Evolutionary conservation across 2,113 vertebrate species (phyloP), one percentile per base, ranked within the genome.

Genomic region (Carassius auratus): DNA sequence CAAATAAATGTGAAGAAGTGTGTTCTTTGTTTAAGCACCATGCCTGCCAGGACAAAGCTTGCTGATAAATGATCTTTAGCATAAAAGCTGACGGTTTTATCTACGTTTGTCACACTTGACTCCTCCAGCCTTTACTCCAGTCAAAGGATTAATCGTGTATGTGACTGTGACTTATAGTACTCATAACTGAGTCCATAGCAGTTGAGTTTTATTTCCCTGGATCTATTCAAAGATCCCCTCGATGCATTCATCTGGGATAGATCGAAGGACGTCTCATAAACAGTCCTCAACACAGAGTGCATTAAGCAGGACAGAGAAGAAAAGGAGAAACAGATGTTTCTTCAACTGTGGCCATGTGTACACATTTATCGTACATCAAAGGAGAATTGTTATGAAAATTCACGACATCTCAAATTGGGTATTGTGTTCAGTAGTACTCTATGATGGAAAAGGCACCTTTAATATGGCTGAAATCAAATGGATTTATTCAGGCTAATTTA

Each of bases 81-180:
- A 61, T 85, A 61, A 84, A 83, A 50, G 30, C 57, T 83, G 86
- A 66, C 82, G 42, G 66, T 78, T 84, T 86, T 87, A 87, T 83
- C 73, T 66, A 55, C 7, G 59, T 80, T 52, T 79, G 81, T 80
- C 68, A 86, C 82, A 85, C 69, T 84, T 50, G 26, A 59, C 80
- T 68, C 19, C 42, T 77, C 19, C 66, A 52, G 13, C 73, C 36
- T 74, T 86, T 81, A 77, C 62, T 45, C 68, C 55, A 86, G 84
- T 86, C 83, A 36, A 52, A 21, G 84, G 80, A 61, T 89, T 86
- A 81, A 84, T 86, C 55, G 81, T 64, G 21, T 52, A 61, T 87
- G 68, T 78, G 69, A 78, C 8, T 19, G 42, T 42, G 42, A 73
- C 26, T 55, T 69, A 38, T 21, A 77, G 45, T 84, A 50, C 26